Conservation (phyloP, 2,888 invertebrate species). For the Eristalis tenax region DNA sequence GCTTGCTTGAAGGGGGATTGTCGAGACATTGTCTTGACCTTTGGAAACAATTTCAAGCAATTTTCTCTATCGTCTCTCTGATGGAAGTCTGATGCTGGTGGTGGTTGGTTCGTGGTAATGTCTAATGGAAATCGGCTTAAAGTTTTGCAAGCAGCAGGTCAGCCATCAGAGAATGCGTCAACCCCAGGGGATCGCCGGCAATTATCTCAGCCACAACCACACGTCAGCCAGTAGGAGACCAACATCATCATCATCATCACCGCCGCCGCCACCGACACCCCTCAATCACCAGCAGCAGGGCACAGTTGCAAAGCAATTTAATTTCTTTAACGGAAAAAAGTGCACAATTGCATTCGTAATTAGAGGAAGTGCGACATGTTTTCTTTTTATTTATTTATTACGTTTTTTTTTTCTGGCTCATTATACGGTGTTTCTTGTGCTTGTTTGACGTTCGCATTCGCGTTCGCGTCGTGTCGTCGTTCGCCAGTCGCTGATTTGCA, state of each 20-base stretch:
- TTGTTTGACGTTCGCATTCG: slow-evolving; percentile 7
- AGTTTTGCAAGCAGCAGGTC: slow-evolving; percentile 10
- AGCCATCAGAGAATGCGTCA: background rate
- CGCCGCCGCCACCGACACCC: background rate
- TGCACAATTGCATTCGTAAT: slow-evolving; percentile 67
- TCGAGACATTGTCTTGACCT: slow-evolving; percentile 64
- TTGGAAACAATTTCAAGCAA: slow-evolving; percentile 28
- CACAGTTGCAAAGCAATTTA: slow-evolving; percentile 62
- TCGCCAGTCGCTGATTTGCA: slow-evolving; percentile 24
- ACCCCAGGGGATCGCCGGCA: background rate
- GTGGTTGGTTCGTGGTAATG: background rate
- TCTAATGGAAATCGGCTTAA: slow-evolving; percentile 29
- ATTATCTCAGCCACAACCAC: background rate
- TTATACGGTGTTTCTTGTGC: slow-evolving; percentile 46
- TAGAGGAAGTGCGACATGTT: slow-evolving; percentile 71
- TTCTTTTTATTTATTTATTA: slow-evolving; percentile 60
- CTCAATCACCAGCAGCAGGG: background rate
- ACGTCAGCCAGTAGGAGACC: slow-evolving; percentile 18
- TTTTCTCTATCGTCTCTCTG: background rate
- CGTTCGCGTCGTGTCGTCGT: background rate
- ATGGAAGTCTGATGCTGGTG: background rate
- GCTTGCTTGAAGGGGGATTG: slow-evolving; percentile 46
- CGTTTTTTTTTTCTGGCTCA: slow-evolving; percentile 45
- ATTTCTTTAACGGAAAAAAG: slow-evolving; percentile 68
- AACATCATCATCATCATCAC: slow-evolving; percentile 2